phyloP scores from a whole-genome alignment of 1,140 invertebrate species.

The Carposina sasakii region DNA sequence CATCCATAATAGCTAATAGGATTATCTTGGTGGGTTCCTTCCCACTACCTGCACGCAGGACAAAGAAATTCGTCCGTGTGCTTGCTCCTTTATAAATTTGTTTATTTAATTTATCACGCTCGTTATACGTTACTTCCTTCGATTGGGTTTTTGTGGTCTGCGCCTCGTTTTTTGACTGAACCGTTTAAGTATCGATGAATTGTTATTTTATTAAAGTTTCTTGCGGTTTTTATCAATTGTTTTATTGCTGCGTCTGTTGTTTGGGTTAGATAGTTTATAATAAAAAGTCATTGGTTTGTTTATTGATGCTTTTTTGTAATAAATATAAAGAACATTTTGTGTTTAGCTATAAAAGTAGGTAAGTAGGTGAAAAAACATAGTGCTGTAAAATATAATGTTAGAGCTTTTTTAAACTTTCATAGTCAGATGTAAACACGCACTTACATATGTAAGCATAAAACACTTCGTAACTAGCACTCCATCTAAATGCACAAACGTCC shows the following conservation, averaged over 20 bases:
- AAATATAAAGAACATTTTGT: too few relatives aligned
- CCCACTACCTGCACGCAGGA: constrained; percentile 42
- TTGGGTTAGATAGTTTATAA: constrained; percentile 11
- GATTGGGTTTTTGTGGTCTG: constrained; percentile 60
- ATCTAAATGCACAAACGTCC: constrained; percentile 40
- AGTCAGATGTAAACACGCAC: too few relatives aligned
- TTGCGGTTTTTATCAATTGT: constrained; percentile 34
- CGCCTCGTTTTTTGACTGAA: constrained; percentile 30
- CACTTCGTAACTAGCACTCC: too few relatives aligned
- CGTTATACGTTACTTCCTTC: constrained; percentile 63
- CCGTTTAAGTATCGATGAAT: constrained; percentile 35
- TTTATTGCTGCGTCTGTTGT: constrained; percentile 24
- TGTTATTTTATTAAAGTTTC: constrained; percentile 36
- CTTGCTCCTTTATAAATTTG: constrained; percentile 59
- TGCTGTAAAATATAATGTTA: too few relatives aligned
- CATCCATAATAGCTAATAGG: constrained; percentile 61
- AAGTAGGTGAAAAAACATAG: too few relatives aligned
- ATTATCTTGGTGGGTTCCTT: constrained; percentile 55
- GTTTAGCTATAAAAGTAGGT: too few relatives aligned
- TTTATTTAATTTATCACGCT: constrained; percentile 69
- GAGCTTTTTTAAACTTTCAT: too few relatives aligned
- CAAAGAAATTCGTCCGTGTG: constrained; percentile 36
- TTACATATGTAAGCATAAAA: constrained; percentile 38
- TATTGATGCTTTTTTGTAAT: too few relatives aligned
- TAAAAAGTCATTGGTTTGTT: neutral